Conservation (phyloP, 2,113 vertebrate species). For the Tiliqua scincoides region DNA sequence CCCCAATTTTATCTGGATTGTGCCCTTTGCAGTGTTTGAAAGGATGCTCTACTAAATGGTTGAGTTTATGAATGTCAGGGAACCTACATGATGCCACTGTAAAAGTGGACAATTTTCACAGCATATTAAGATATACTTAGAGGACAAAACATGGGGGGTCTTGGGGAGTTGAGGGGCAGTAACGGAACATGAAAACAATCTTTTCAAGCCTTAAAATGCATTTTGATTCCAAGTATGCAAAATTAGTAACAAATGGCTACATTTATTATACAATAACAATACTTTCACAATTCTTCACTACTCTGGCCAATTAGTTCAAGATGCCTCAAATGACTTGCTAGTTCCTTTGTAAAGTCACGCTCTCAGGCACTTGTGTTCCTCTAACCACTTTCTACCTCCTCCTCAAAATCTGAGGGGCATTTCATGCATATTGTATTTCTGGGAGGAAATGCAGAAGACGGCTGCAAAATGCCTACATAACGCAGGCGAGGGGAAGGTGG, state of each 20-base stretch:
- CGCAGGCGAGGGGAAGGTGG: not conserved
- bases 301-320: constrained; percentile 55
- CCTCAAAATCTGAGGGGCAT: not conserved
- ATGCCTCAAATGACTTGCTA: constrained; percentile 44
- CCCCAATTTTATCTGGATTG: not conserved
- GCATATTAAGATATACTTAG: not conserved
- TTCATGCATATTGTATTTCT: constrained; percentile 26
- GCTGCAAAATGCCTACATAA: not conserved
- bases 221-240: constrained; percentile 11
- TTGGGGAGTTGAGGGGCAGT: not conserved
- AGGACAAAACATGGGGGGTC: not conserved
- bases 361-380: not conserved
- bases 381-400: constrained; percentile 42
- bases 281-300: constrained; percentile 14
- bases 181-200: not conserved
- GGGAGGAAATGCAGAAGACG: not conserved
- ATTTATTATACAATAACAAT: constrained; percentile 26
- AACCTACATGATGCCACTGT: not conserved
- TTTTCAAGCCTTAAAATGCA: constrained; percentile 2
- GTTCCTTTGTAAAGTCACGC: not conserved
- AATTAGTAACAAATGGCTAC: constrained; percentile 41
- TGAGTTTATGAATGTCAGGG: not conserved
- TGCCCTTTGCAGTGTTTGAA: too few species aligned
- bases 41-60: not conserved
- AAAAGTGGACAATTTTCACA: not conserved